Conservation (phyloP, 2,797 vertebrate genomes). For the Fringilla coelebs region DNA sequence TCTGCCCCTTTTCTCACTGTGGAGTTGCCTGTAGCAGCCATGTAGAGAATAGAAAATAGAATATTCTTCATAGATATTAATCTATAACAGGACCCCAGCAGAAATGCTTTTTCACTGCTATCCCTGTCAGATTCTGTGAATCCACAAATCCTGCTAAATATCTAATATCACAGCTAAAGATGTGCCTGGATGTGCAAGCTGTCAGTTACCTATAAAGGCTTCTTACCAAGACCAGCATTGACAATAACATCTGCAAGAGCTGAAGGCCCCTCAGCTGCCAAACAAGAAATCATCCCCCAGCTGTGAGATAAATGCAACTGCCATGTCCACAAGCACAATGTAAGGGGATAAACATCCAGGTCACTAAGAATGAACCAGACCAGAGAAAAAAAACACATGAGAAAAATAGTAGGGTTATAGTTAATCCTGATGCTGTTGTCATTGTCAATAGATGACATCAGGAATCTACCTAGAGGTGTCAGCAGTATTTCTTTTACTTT, state of each 20-base stretch:
- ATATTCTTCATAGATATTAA: not conserved
- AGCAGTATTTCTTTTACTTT: not conserved
- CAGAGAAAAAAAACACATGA: not conserved
- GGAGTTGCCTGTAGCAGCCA: not conserved
- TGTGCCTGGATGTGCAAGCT: not conserved
- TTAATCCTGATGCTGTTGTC: not conserved
- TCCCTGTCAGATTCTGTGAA: conserved; percentile 1
- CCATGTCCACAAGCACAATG: not conserved
- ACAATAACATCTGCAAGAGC: not conserved
- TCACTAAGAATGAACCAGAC: not conserved
- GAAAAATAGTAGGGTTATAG: not conserved
- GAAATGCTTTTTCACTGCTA: not conserved
- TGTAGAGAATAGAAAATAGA: not conserved
- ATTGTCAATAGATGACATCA: not conserved
- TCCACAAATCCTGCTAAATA: conserved; percentile 31
- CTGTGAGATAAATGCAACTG: not conserved
- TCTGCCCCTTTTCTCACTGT: not conserved
- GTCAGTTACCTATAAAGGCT: not conserved
- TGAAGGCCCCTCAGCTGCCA: not conserved
- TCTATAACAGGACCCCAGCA: not conserved
- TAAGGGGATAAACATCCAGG: not conserved
- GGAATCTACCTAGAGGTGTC: not conserved
- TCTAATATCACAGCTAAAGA: not conserved
- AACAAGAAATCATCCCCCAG: not conserved
- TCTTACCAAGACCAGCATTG: not conserved